Base-by-base conservation (phyloP, 1,140 invertebrate species). In the Marisa cornuarietis region DNA sequence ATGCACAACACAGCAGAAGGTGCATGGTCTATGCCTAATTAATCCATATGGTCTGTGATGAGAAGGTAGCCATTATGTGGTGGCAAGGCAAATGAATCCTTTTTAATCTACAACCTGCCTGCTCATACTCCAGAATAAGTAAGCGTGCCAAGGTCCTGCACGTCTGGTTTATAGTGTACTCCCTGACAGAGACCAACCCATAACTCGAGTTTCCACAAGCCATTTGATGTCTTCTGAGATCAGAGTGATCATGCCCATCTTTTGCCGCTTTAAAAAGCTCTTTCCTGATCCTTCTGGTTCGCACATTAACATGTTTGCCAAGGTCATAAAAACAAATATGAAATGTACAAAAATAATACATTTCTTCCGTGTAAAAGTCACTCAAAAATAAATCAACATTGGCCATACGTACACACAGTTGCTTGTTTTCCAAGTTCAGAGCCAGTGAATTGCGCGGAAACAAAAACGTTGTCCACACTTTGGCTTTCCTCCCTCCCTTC, bases 311-410 rank as follows among this genome's bases (percentile, higher is more conserved):
- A 78, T 78, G 71, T 31, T 52, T 51, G 42, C 71, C 26, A 79
- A 79, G 79, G 66, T 81, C 81, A 82, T 81, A 87, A 83, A 84
- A 85, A 87, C 82, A 85, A 86, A 85, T 84, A 87, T 84, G 83
- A 86, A 83, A 86, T 86, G 86, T 87, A 87, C 85, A 87, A 86
- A 87, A 87, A 85, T 87, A 87, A 87, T 87, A 87, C 83, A 85
- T 87, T 87, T 85, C 83, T 85, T 76, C 54, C 85, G 83, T 86
- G 84, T 82, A 87, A 87, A 87, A 87, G 83, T 84, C 82, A 83
- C 82, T 86, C 84, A 86, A 87, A 86, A 87, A 85, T 85, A 87
- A 83, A 84, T 83, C 79, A 83, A 83, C 82, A 73, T 81, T 76
- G 77, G 82, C 77, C 83, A 80, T 69, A 78, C 80, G 79, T 74